Percentiles rank a stretch among this genome's conserved stretches.
These are phyloP conservation scores for Heliconius aoede DNA, from an alignment of 2,888 invertebrate genomes.

Conservation along the genomic window DNA sequence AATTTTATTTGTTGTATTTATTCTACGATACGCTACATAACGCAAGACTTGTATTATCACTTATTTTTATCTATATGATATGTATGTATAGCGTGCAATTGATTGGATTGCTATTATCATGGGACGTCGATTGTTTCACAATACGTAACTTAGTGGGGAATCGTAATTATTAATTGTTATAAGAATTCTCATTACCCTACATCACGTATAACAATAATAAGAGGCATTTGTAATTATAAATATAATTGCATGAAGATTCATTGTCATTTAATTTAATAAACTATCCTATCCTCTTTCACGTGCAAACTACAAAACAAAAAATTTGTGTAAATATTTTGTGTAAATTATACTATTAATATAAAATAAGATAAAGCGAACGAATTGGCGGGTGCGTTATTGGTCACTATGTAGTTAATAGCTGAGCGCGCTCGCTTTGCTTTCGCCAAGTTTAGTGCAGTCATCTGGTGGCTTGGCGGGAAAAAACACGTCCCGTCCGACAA, in stretches of 20 bases:
- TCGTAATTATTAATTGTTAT: conserved; percentile 31
- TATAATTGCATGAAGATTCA: not conserved
- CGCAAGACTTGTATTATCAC: conserved; percentile 25
- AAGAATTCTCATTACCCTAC: not conserved
- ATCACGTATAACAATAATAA: not conserved
- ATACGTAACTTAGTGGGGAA: conserved; percentile 33
- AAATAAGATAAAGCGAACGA: too few relatives aligned
- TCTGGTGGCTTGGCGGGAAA: too few relatives aligned
- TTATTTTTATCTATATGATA: conserved; percentile 40
- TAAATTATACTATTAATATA: too few relatives aligned
- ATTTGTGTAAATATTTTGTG: too few relatives aligned
- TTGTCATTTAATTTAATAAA: not conserved
- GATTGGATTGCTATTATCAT: conserved; percentile 48
- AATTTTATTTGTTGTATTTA: not conserved
- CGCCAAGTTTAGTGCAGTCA: too few relatives aligned
- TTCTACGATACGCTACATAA: not conserved
- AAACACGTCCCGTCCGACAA: too few relatives aligned
- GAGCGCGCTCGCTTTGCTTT: too few relatives aligned
- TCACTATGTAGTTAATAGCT: too few relatives aligned
- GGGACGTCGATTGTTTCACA: conserved; percentile 44
- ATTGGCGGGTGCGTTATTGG: not conserved
- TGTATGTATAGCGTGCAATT: conserved; percentile 47
- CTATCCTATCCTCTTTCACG: not conserved
- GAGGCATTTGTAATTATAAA: too few relatives aligned
- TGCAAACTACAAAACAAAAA: too few relatives aligned